These are phyloP conservation scores for Apodemia zela DNA, from an alignment of 2,888 invertebrate species.

Conservation along the genomic window DNA sequence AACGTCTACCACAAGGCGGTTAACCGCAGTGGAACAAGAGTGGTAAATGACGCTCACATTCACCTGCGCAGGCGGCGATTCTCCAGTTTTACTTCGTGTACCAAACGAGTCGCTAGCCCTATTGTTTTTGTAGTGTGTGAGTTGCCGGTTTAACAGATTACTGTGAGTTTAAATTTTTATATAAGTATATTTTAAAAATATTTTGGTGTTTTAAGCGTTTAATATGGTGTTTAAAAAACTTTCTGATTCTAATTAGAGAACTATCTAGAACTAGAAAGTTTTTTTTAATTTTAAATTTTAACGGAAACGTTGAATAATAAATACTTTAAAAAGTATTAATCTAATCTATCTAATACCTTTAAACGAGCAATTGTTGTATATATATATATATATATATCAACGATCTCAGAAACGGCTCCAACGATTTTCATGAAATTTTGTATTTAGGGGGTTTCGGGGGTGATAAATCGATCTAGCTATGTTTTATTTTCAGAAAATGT, in stretches of 20 bases:
- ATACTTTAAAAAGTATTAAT: too few relatives aligned
- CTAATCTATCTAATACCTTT: too few relatives aligned
- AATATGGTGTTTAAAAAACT: too few relatives aligned
- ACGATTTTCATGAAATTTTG: too few relatives aligned
- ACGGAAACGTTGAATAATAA: background rate
- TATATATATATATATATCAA: too few relatives aligned
- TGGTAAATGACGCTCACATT: constrained; percentile 70
- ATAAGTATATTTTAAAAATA: background rate
- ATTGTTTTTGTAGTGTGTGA: constrained; percentile 45
- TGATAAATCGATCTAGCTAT: too few relatives aligned
- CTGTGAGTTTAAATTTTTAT: constrained; percentile 29
- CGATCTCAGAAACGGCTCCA: too few relatives aligned
- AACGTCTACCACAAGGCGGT: constrained; percentile 48
- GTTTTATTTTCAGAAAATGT: too few relatives aligned
- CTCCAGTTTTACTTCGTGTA: constrained; percentile 62
- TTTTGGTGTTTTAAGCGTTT: background rate
- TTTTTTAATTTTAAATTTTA: background rate
- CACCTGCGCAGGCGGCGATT: constrained; percentile 64
- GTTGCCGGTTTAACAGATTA: constrained; percentile 45
- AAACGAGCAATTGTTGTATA: too few relatives aligned
- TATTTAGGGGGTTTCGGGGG: too few relatives aligned
- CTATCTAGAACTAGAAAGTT: background rate
- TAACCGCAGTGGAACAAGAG: constrained; percentile 61
- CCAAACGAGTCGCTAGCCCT: constrained; percentile 46
- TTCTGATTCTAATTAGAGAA: too few relatives aligned